A percentile compares a stretch with the other conserved stretches of the same genome.
phyloP scores from a whole-genome alignment of 2,113 vertebrate species.

The Dasyprocta punctata region DNA sequence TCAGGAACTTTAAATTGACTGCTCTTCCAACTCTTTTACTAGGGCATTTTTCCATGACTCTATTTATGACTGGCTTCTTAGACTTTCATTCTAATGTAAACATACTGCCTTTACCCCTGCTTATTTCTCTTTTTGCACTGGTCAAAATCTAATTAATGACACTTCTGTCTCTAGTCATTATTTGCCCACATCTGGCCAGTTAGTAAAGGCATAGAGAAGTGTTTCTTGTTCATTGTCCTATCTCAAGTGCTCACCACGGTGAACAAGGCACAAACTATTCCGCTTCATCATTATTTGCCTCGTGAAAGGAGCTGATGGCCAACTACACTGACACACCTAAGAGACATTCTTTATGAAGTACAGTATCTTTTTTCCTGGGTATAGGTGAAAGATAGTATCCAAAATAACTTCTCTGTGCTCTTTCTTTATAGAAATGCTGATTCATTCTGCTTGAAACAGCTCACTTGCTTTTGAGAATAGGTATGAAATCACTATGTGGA shows the following conservation, averaged over 20 bases:
- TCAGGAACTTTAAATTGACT: background rate
- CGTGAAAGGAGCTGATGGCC: background rate
- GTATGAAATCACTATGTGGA: background rate
- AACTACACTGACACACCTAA: background rate
- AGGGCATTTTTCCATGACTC: background rate
- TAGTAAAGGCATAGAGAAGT: background rate
- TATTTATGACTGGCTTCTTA: background rate
- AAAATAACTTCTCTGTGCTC: background rate
- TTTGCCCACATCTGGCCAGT: background rate
- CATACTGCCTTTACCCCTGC: background rate
- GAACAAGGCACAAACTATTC: background rate
- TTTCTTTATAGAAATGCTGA: background rate
- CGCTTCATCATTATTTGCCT: background rate
- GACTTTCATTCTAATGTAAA: background rate
- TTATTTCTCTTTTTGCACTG: background rate
- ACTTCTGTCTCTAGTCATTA: background rate
- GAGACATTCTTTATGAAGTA: background rate
- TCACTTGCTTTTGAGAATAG: background rate
- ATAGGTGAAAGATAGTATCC: background rate
- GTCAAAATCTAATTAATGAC: background rate
- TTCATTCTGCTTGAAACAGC: background rate
- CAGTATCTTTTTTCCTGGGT: background rate
- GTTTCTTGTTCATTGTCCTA: background rate
- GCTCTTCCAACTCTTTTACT: background rate
- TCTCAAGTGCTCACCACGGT: background rate